phyloP scores from a whole-genome alignment of 2,888 invertebrate species.

The Halictus quadricinctus region DNA sequence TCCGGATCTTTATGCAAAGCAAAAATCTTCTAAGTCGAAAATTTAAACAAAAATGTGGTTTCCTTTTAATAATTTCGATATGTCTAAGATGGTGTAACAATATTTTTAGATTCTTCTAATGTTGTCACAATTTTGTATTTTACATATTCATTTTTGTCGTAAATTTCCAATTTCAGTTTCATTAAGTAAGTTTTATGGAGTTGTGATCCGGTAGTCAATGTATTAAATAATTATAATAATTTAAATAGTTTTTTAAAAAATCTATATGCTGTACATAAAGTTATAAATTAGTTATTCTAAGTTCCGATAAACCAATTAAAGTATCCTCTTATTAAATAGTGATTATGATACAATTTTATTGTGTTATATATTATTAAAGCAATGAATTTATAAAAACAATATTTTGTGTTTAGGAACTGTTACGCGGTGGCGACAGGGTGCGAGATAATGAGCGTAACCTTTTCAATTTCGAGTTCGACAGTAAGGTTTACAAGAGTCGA shows the following conservation, averaged over 20 bases:
- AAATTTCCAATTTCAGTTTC: too few relatives aligned
- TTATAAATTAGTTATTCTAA: too few relatives aligned
- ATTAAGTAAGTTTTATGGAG: not conserved
- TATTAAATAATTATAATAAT: not conserved
- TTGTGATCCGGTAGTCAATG: not conserved
- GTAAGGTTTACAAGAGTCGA: constrained; percentile 62
- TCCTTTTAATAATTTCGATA: too few relatives aligned
- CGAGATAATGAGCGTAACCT: constrained; percentile 51
- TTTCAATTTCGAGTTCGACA: constrained; percentile 44
- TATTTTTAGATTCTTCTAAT: too few relatives aligned
- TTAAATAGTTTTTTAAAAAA: not conserved
- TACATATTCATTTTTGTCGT: too few relatives aligned
- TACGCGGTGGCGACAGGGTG: constrained; percentile 63
- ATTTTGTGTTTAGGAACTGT: constrained; percentile 59
- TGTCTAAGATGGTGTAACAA: too few relatives aligned
- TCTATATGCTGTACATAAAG: too few relatives aligned
- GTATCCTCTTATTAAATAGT: not conserved
- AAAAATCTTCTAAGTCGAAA: too few relatives aligned
- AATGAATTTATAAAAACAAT: not conserved
- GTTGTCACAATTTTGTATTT: too few relatives aligned
- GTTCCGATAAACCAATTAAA: not conserved
- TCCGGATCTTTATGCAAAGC: too few relatives aligned
- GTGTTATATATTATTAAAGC: not conserved
- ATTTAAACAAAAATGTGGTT: too few relatives aligned
- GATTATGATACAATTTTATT: not conserved